These are phyloP conservation scores for Drosophila villosipedis DNA, from an alignment of 2,888 invertebrate genomes.

Conservation along the genomic window DNA sequence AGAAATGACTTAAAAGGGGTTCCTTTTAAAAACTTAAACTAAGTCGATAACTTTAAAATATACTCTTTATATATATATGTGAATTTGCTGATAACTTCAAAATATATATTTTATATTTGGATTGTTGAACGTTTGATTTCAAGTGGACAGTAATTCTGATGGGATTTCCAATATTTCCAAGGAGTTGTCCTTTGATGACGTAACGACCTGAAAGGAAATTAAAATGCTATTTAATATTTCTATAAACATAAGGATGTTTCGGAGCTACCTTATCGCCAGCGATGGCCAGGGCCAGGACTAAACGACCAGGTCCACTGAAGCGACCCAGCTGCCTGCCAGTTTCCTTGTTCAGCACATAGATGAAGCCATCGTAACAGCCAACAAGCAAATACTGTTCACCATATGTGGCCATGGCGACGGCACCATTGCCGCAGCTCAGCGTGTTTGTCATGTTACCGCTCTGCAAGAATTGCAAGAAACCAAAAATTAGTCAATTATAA, in stretches of 20 bases:
- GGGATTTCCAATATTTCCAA: conserved; percentile 89
- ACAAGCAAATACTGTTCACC: conserved; percentile 88
- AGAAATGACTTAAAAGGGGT: conserved; percentile 9
- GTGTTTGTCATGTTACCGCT: conserved; percentile 88
- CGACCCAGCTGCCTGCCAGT: conserved; percentile 87
- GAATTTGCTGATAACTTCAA: conserved; percentile 5
- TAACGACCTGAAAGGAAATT: conserved; percentile 87
- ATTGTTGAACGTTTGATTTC: conserved; percentile 1
- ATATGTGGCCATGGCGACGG: conserved; percentile 89
- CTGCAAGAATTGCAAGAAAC: conserved; percentile 85
- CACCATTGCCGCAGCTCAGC: conserved; percentile 89
- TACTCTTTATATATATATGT: conserved; percentile 8
- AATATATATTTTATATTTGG: conserved; percentile 23
- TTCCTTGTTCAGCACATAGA: conserved; percentile 88
- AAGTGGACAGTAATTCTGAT: conserved; percentile 34
- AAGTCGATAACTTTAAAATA: conserved; percentile 25
- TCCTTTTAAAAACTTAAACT: conserved; percentile 18
- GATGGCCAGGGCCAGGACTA: conserved; percentile 90
- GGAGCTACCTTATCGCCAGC: conserved; percentile 87
- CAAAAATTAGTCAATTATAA: not conserved
- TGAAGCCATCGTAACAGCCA: conserved; percentile 92
- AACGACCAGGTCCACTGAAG: conserved; percentile 89
- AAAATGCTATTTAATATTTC: not conserved
- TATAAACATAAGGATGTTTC: not conserved
- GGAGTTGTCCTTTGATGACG: conserved; percentile 89